Conservation (phyloP, 1,140 invertebrate genomes). For the Choristoneura fumiferana region DNA sequence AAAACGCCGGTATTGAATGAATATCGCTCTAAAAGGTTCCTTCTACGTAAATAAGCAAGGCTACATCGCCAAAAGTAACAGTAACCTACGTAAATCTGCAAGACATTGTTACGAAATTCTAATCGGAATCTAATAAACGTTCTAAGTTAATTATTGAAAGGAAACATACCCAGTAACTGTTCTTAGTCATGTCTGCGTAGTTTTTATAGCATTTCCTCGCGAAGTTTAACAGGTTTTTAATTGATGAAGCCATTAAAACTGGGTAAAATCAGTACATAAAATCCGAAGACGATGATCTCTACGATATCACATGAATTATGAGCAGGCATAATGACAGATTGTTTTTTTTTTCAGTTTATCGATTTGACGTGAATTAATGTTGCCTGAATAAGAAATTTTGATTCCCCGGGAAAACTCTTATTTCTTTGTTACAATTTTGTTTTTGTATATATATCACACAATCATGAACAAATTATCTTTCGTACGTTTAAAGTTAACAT, state of each 20-base stretch:
- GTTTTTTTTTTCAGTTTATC: conserved; percentile 14
- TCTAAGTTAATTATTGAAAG: not conserved
- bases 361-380: conserved; percentile 3
- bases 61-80: not conserved
- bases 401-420: not conserved
- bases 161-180: conserved; percentile 48
- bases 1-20: not conserved
- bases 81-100: not conserved
- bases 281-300: no score
- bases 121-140: not conserved
- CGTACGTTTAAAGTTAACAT: no score
- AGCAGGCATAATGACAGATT: conserved; percentile 26
- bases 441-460: no score
- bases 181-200: conserved; percentile 39
- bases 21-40: not conserved
- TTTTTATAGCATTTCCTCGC: conserved; percentile 45
- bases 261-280: no score
- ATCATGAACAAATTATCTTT: no score
- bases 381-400: not conserved
- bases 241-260: conserved; percentile 51
- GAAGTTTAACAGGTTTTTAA: conserved; percentile 50
- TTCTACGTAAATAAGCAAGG: not conserved
- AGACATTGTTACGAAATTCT: not conserved
- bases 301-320: no score
- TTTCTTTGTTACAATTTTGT: not conserved